phyloP scores from a whole-genome alignment of 37 sponge, comb jelly and placozoan species.

The Agelas oroides region DNA sequence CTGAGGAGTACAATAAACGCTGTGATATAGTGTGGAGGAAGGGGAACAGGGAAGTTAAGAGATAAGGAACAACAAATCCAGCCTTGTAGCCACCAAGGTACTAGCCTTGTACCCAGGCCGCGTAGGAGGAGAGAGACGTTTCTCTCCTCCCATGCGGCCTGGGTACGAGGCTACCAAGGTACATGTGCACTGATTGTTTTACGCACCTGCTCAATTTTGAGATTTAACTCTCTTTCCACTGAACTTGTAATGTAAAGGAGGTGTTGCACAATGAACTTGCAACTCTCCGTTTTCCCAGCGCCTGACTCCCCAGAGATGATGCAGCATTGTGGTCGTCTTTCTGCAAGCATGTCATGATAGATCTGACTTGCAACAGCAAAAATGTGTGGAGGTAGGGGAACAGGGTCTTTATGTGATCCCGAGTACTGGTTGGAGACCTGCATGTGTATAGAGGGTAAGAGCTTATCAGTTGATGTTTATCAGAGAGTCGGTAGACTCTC shows the following conservation, averaged over 20 bases:
- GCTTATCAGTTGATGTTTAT: too few species aligned
- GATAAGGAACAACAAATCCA: too few species aligned
- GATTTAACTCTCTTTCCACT: conserved; percentile 56
- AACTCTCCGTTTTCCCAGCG: conserved; percentile 87
- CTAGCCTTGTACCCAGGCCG: too few species aligned
- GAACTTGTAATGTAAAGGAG: conserved; percentile 66
- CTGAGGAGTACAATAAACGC: neutral
- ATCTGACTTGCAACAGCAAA: conserved; percentile 72
- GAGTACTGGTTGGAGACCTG: conserved; percentile 27
- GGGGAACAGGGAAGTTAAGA: neutral
- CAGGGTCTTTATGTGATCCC: neutral
- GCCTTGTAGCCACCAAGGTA: too few species aligned
- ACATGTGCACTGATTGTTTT: too few species aligned
- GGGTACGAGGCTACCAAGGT: too few species aligned
- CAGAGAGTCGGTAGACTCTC: too few species aligned
- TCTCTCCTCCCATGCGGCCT: too few species aligned
- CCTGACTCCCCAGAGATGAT: conserved; percentile 86
- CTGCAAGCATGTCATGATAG: conserved; percentile 69
- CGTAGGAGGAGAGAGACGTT: too few species aligned
- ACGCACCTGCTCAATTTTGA: conserved; percentile 79
- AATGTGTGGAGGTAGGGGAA: conserved; percentile 80
- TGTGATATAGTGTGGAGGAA: neutral
- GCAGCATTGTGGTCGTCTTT: conserved; percentile 69
- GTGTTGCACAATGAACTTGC: conserved; percentile 75
- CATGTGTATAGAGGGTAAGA: too few species aligned